A percentile compares a stretch with the other conserved stretches of the same genome.
phyloP scores from a whole-genome alignment of 2,113 vertebrate species.

The Megaptera novaeangliae region DNA sequence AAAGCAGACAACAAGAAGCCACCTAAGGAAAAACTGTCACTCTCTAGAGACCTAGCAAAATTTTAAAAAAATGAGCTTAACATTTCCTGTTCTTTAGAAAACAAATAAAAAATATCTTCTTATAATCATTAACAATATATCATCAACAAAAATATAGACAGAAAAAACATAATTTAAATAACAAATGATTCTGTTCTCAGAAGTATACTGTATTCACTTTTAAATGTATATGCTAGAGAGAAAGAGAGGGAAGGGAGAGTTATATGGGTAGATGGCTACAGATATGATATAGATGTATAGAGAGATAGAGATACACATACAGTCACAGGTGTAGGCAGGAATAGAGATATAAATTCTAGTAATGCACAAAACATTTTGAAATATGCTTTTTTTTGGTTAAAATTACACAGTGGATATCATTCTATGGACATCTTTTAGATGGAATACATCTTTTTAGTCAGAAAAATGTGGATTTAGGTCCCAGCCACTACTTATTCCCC shows the following conservation, averaged over 20 bases:
- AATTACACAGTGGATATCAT: neutral
- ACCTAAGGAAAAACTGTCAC: neutral
- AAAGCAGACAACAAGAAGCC: neutral
- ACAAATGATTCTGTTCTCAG: neutral
- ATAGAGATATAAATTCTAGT: neutral
- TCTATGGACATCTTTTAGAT: neutral
- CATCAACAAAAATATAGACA: neutral
- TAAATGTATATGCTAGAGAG: neutral
- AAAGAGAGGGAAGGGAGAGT: neutral
- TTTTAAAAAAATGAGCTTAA: neutral
- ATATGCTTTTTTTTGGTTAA: neutral
- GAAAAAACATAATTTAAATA: neutral
- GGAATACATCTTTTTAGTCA: neutral
- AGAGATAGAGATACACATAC: neutral
- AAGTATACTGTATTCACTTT: neutral
- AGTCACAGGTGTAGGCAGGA: neutral
- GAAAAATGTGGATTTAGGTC: neutral
- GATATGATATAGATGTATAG: neutral
- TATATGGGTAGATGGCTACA: fast-evolving
- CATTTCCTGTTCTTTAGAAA: neutral
- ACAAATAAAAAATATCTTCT: neutral
- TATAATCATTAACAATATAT: neutral
- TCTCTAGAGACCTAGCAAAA: neutral
- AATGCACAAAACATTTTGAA: neutral
- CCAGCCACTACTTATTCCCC: neutral